Evolutionary conservation across 2,888 invertebrate genomes (phyloP).

Genomic region (Tenthredo distinguenda): DNA sequence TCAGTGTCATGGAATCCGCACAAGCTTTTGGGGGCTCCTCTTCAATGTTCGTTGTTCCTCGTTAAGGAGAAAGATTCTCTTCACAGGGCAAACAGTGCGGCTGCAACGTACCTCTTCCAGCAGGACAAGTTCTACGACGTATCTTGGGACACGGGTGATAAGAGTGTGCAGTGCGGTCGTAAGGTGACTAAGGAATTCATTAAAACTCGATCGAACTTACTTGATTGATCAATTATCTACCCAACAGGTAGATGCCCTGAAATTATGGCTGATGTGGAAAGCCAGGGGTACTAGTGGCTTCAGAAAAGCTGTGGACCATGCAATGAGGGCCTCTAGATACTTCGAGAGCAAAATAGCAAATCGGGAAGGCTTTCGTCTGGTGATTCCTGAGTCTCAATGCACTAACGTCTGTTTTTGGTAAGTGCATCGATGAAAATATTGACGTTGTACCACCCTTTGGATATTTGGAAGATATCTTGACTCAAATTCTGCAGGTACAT

Average conservation of each 20-base stretch:
- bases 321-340: constrained; percentile 82
- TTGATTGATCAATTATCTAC: constrained; percentile 20
- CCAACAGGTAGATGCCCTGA: constrained; percentile 89
- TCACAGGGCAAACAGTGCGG: constrained; percentile 85
- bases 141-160: constrained; percentile 90
- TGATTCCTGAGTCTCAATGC: constrained; percentile 84
- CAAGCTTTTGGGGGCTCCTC: constrained; percentile 90
- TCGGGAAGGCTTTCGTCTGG: constrained; percentile 83
- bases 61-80: constrained; percentile 82
- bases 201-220: neutral
- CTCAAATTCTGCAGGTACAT: constrained; percentile 80
- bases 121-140: constrained; percentile 92
- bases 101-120: constrained; percentile 89
- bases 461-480: neutral
- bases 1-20: constrained; percentile 93
- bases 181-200: constrained; percentile 81
- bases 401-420: constrained; percentile 97
- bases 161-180: constrained; percentile 94
- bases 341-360: constrained; percentile 80
- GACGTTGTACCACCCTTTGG: neutral
- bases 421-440: constrained; percentile 74
- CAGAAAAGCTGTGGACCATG: constrained; percentile 82
- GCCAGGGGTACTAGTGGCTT: constrained; percentile 86
- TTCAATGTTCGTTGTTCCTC: constrained; percentile 88
- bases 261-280: constrained; percentile 96